Conservation (phyloP, 2,888 invertebrate genomes). For the Tigriopus californicus region DNA sequence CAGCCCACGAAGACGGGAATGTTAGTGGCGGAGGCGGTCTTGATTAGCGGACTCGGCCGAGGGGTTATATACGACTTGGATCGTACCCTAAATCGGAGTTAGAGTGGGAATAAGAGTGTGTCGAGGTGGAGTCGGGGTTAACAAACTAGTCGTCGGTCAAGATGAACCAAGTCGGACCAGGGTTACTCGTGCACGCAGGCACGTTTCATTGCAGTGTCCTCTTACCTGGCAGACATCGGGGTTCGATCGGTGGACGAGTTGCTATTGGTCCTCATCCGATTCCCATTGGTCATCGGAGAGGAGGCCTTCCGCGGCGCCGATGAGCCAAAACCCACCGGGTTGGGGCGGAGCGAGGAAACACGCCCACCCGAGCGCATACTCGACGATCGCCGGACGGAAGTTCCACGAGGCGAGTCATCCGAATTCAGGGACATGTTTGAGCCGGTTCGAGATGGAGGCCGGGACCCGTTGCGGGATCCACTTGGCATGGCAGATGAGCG, state of each 20-base stretch:
- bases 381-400: slow-evolving; percentile 5
- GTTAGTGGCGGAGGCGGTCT: slow-evolving; percentile 30
- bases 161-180: too few relatives aligned
- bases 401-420: slow-evolving; percentile 19
- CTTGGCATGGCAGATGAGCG: slow-evolving; percentile 17
- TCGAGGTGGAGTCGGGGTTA: background rate
- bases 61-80: slow-evolving; percentile 21
- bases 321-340: slow-evolving; percentile 15
- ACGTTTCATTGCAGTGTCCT: background rate
- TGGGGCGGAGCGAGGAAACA: background rate
- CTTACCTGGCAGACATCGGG: slow-evolving; percentile 13
- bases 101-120: background rate
- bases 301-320: slow-evolving; percentile 11
- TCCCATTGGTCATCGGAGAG: background rate
- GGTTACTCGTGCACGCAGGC: background rate
- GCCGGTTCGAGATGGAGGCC: slow-evolving; percentile 80
- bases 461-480: slow-evolving; percentile 51
- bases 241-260: slow-evolving; percentile 15
- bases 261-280: background rate
- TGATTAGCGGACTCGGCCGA: slow-evolving; percentile 19
- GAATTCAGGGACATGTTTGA: slow-evolving; percentile 67
- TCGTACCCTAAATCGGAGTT: slow-evolving; percentile 24
- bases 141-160: too few relatives aligned
- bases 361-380: slow-evolving; percentile 14
- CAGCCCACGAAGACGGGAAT: slow-evolving; percentile 26